phyloP scores from a whole-genome alignment of 2,888 invertebrate species.

The Zaprionus obscuricornis region DNA sequence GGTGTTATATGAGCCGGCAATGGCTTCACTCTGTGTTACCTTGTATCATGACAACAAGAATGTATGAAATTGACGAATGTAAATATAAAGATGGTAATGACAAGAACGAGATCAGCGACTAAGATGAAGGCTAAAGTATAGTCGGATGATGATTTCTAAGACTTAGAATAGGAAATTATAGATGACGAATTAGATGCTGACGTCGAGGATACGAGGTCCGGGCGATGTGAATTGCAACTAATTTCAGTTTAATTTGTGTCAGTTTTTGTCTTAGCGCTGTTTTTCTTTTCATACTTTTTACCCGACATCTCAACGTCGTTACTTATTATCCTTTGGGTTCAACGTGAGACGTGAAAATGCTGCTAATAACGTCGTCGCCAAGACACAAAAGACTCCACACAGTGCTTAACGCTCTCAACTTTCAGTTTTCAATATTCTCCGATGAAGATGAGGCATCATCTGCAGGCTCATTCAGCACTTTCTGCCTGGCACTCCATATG shows the following conservation, averaged over 20 bases:
- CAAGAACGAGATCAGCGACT: constrained; percentile 1
- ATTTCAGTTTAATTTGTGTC: constrained; percentile 79
- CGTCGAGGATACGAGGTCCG: constrained; percentile 12
- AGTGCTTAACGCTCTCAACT: constrained; percentile 7
- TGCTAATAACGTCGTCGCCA: constrained; percentile 71
- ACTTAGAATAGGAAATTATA: too few relatives aligned
- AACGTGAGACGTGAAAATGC: constrained; percentile 68
- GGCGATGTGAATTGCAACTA: constrained; percentile 70
- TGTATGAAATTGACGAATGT: too few relatives aligned
- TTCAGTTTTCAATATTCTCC: constrained; percentile 22
- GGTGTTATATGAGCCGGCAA: too few relatives aligned
- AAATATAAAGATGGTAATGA: constrained; percentile 8
- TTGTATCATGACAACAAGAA: too few relatives aligned
- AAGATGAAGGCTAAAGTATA: too few relatives aligned
- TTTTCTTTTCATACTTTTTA: constrained; percentile 63
- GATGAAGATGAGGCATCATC: constrained; percentile 29
- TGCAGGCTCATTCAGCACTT: not conserved
- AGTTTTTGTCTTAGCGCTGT: constrained; percentile 56
- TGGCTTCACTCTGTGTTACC: too few relatives aligned
- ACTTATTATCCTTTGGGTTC: constrained; percentile 68
- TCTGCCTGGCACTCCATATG: too few relatives aligned
- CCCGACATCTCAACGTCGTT: constrained; percentile 38
- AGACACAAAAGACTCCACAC: constrained; percentile 53
- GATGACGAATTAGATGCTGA: too few relatives aligned
- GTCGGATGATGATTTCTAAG: not conserved